phyloP scores from a whole-genome alignment of 2,113 vertebrate genomes.

The Trichechus manatus region DNA sequence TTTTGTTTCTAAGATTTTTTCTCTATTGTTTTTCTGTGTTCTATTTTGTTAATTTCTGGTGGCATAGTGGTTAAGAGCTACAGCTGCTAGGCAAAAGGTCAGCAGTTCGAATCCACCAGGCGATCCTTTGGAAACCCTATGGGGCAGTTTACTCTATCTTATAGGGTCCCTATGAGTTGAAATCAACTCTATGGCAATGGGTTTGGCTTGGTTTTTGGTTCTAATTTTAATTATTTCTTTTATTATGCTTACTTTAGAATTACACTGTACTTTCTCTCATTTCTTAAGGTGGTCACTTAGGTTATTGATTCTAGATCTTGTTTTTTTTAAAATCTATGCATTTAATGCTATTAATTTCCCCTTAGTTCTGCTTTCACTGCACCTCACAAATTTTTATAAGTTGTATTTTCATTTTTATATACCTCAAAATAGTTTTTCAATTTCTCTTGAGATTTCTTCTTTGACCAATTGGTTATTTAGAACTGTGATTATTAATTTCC shows the following conservation, averaged over 20 bases:
- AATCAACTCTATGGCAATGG: too few species aligned
- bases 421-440: neutral
- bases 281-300: neutral
- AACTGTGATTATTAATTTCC: neutral
- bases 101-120: too few species aligned
- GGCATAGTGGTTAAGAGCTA: too few species aligned
- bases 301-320: neutral
- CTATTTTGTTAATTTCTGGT: neutral
- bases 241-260: neutral
- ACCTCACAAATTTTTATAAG: neutral
- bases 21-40: neutral
- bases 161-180: too few species aligned
- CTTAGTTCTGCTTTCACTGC: neutral
- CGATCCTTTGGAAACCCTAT: too few species aligned
- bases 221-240: neutral
- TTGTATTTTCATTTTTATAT: neutral
- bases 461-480: neutral
- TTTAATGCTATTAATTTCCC: neutral
- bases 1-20: conserved; percentile 41
- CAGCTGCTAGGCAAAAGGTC: too few species aligned
- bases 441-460: neutral
- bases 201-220: neutral
- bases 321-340: neutral
- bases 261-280: neutral
- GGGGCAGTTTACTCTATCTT: too few species aligned